phyloP scores from a whole-genome alignment of 1,140 invertebrate genomes.

The Arctopsyche grandis region DNA sequence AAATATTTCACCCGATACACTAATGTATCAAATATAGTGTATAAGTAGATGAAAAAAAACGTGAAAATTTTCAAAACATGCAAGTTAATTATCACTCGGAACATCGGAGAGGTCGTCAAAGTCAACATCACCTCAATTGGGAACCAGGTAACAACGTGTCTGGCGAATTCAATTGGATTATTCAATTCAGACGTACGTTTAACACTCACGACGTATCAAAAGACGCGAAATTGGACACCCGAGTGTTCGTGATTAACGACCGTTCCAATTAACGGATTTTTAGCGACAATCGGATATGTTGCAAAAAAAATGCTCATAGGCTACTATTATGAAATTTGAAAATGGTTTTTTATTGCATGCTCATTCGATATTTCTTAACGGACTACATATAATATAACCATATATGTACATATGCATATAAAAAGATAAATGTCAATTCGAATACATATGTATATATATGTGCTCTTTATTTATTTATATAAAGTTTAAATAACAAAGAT shows the following conservation, averaged over 20 bases:
- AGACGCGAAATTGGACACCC: background rate
- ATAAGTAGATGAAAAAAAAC: background rate
- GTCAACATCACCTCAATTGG: slow-evolving; percentile 7
- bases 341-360: too few relatives aligned
- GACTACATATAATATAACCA: too few relatives aligned
- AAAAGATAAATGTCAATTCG: too few relatives aligned
- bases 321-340: too few relatives aligned
- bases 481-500: too few relatives aligned
- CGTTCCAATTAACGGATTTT: slow-evolving; percentile 15
- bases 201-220: background rate
- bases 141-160: background rate
- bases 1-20: too few relatives aligned
- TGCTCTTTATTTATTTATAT: too few relatives aligned
- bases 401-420: too few relatives aligned
- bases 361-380: too few relatives aligned
- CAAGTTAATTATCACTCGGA: background rate
- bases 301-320: background rate
- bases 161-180: slow-evolving; percentile 19
- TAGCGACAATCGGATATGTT: background rate
- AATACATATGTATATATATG: too few relatives aligned
- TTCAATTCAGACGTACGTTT: slow-evolving; percentile 7
- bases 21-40: too few relatives aligned
- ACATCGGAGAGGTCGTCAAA: background rate
- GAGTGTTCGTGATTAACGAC: background rate
- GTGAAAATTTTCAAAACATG: background rate